These are phyloP conservation scores for Eulemur rufifrons DNA, from an alignment of 2,113 vertebrate genomes.

Conservation along the genomic window DNA sequence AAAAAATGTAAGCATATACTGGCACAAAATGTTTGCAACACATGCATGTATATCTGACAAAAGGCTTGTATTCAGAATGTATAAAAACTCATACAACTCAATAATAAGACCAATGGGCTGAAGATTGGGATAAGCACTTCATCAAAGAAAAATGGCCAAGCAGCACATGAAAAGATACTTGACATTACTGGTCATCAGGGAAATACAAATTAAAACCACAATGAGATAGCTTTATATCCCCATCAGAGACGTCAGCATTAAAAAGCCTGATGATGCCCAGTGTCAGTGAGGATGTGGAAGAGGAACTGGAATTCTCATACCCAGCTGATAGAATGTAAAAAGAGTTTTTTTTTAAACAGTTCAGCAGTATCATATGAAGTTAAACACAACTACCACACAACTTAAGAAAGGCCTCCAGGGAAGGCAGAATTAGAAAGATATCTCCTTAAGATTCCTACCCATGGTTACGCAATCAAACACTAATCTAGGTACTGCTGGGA, in stretches of 20 bases:
- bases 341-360: not conserved
- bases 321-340: not conserved
- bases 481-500: not conserved
- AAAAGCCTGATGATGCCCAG: not conserved
- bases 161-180: not conserved
- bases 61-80: not conserved
- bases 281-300: not conserved
- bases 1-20: not conserved
- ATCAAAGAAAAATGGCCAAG: not conserved
- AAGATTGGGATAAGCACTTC: not conserved
- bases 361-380: not conserved
- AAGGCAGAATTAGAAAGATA: not conserved
- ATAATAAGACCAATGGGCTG: not conserved
- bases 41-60: not conserved
- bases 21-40: not conserved
- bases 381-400: not conserved
- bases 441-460: not conserved
- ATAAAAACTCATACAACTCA: not conserved
- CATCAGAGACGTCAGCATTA: not conserved
- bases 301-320: not conserved
- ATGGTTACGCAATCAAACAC: not conserved
- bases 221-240: not conserved
- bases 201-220: slow-evolving; percentile 7
- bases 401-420: not conserved
- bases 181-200: not conserved